phyloP scores from a whole-genome alignment of 30 jellyfish, hydroid and myxozoan genomes.

The Aurelia sp. region DNA sequence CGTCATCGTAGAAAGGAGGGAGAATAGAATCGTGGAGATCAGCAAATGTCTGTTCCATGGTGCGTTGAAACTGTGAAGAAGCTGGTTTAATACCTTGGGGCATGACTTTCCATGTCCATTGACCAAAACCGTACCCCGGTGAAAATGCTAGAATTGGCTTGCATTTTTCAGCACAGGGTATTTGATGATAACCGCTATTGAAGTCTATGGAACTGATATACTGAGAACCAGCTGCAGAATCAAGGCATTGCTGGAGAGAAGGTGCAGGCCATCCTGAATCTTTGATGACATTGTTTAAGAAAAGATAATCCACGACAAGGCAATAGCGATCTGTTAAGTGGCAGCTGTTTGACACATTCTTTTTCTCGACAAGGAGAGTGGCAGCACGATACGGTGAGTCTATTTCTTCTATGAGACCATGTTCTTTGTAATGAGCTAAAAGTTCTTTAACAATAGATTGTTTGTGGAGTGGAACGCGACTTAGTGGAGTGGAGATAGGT shows the following conservation, averaged over 20 bases:
- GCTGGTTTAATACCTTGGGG: no score
- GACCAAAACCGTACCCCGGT: no score
- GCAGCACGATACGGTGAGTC: conserved; percentile 60
- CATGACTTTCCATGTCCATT: no score
- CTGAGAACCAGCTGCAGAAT: conserved; percentile 38
- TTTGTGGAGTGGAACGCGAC: conserved; percentile 35
- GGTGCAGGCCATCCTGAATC: conserved; percentile 67
- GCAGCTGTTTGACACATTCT: conserved; percentile 35
- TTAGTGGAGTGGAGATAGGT: conserved; percentile 33
- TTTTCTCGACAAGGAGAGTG: conserved; percentile 29
- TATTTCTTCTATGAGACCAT: conserved; percentile 25
- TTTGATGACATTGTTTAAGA: conserved; percentile 41
- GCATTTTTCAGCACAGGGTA: neutral
- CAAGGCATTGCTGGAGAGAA: conserved; percentile 56
- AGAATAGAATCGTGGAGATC: no score
- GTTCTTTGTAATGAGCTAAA: conserved; percentile 42
- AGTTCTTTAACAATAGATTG: conserved; percentile 26
- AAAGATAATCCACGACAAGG: conserved; percentile 54
- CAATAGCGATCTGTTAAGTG: conserved; percentile 41
- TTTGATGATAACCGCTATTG: conserved; percentile 49
- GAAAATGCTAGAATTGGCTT: neutral
- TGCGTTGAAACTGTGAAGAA: no score
- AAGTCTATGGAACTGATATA: conserved; percentile 27
- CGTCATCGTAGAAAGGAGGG: no score
- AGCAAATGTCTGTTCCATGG: no score